Evolutionary conservation across 2,797 vertebrate species (phyloP), one percentile per base, ranked within the genome.

Genomic region (Clangula hyemalis): DNA sequence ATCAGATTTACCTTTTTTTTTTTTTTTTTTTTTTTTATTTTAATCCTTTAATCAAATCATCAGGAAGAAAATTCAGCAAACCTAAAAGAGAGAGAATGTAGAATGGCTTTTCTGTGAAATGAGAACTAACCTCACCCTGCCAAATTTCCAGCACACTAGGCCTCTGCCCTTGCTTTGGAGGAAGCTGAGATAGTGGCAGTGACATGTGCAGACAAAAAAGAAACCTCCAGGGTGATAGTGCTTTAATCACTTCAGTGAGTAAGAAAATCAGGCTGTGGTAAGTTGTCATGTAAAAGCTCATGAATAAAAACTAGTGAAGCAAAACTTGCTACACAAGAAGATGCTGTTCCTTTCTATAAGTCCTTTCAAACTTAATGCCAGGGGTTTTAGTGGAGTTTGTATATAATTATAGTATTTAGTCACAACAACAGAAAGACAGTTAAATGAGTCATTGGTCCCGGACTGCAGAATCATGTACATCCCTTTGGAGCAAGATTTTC

Each of bases 231-330:
- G 36, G 70, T 90, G 58, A 82, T 80, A 57, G 0, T 87, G 57
- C 47, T 95, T 95, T 91, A 89, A 79, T 94, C 93, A 92, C 8
- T 15, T 92, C 80, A 87, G 51, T 30, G 43, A 77, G 60, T 76
- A 94, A 65, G 80, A 89, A 56, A 95, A 88, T 49, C 64, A 54
- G 49, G 53, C 47, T 28, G 51, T 6, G 24, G 47, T 47, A 75
- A 79, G 77, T 91, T 95, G 70, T 90, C 65, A 43, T 16, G 5
- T 25, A 78, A 70, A 0, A 75, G 34, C 45, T 92, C 34, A 38
- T 36, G 53, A 94, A 82, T 77, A 87, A 95, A 94, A 85, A 47
- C 6, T 72, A 89, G 25, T 73, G 58, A 77, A 94, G 43, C 47
- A 85, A 89, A 94, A 38, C 53, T 53, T 56, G 58, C 53, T 87